These are phyloP conservation scores for Spondyliosoma cantharus DNA, from an alignment of 2,797 vertebrate genomes.

Conservation along the genomic window DNA sequence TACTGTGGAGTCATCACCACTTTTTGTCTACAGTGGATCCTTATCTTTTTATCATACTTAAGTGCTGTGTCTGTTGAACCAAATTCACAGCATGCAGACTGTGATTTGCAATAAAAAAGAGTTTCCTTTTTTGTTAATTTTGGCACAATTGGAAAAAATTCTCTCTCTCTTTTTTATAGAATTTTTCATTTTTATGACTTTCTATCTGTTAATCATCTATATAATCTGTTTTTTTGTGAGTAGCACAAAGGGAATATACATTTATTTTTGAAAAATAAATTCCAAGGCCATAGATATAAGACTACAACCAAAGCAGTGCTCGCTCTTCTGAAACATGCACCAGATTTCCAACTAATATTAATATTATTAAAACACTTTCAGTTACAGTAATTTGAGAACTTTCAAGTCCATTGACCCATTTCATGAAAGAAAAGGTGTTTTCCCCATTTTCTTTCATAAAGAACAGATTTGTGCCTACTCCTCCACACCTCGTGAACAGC, in stretches of 20 bases:
- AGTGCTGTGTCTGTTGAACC: not conserved
- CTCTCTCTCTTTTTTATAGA: too few species aligned
- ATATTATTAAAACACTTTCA: not conserved
- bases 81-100: constrained; percentile 6
- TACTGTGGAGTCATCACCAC: not conserved
- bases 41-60: not conserved
- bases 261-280: too few species aligned
- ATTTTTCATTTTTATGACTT: too few species aligned
- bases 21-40: not conserved
- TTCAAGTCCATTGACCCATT: not conserved
- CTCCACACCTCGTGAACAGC: not conserved
- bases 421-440: not conserved
- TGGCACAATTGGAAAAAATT: too few species aligned
- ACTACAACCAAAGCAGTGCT: not conserved
- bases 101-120: not conserved
- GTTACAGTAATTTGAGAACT: not conserved
- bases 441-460: constrained; percentile 6
- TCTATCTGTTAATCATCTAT: too few species aligned
- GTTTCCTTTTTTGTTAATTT: not conserved
- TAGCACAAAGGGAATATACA: too few species aligned
- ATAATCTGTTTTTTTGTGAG: too few species aligned
- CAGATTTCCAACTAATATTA: not conserved
- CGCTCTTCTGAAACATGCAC: not conserved
- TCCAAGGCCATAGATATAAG: not conserved
- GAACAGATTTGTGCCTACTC: constrained; percentile 34